A percentile compares a stretch with the other conserved stretches of the same genome.
Evolutionary conservation across 1,140 invertebrate species (phyloP).

Genomic region (Drosophila quadrilineata): DNA sequence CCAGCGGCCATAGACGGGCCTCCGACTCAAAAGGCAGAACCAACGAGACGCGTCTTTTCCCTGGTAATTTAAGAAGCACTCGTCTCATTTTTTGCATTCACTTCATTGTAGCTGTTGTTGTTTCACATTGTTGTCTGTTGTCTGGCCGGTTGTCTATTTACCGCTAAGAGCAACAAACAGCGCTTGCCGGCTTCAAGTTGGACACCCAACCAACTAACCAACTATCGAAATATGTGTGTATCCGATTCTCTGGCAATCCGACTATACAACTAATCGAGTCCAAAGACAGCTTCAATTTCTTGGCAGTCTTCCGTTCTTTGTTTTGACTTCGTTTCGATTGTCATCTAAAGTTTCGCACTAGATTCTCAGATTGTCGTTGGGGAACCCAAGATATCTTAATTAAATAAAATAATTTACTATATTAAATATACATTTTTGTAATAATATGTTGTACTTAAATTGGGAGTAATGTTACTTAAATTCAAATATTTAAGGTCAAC

Average conservation of each 20-base stretch:
- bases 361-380: conserved; percentile 15
- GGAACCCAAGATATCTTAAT: too few species aligned
- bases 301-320: conserved; percentile 22
- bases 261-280: conserved; percentile 38
- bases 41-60: conserved; percentile 36
- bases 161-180: conserved; percentile 74
- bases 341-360: conserved; percentile 59
- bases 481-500: too few species aligned
- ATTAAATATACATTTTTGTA: too few species aligned
- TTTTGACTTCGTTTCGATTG: conserved; percentile 39
- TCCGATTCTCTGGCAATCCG: not conserved
- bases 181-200: conserved; percentile 37
- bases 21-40: conserved; percentile 61
- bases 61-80: conserved; percentile 64
- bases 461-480: too few species aligned
- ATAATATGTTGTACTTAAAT: too few species aligned
- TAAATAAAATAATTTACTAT: too few species aligned
- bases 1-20: conserved; percentile 32
- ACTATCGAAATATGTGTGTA: too few species aligned
- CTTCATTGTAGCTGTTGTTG: conserved; percentile 39
- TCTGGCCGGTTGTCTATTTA: conserved; percentile 54
- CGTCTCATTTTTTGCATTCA: conserved; percentile 50
- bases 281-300: conserved; percentile 25
- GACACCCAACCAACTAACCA: conserved; percentile 40
- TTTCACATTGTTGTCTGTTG: conserved; percentile 6